Base-by-base conservation (phyloP, 2,888 invertebrate genomes). In the Barypeithes pellucidus region DNA sequence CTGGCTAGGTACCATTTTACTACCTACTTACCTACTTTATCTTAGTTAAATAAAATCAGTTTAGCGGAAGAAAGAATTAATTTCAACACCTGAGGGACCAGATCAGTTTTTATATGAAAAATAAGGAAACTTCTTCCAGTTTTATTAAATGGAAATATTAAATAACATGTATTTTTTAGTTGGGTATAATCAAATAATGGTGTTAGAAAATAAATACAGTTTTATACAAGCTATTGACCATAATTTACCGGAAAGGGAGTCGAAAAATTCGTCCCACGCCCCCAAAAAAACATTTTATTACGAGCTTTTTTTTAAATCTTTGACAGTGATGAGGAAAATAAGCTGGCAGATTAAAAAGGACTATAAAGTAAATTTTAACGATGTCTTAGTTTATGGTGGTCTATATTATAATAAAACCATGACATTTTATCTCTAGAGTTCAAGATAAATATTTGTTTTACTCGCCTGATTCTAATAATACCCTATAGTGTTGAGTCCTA, bases 381-480 rank as follows among this genome's bases (percentile, higher is more conserved):
- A 41, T 67, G 57, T 67, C 67, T 67, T 43, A 41, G 12, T 67
- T 67, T 67, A 67, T 67, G 43, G 57, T 57, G 67, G 54, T 67
- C 67, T 67, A 54, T 67, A 67, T 67, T 67, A 57, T 67, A 67
- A 67, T 67, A 67, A 67, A 67, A 67, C 50, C 60, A 47, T 68
- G 60, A 47, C 67, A 68, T 68, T 68, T 68, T 68, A 68, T 68
- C 67, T 68, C 39, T 22, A 68, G 60, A 60, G 59, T 68, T 68
- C 16, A 45, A 59, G 47, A 60, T 33, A 68, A 68, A 68, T 68
- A 68, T 68, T 68, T 68, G 50, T 60, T 68, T 68, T 68, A 68
- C 50, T 33, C 29, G 67, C 43, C 24, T 57, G 57, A 57, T 67
- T 67, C 57, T 67, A 67, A 67, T 67, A 67, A 57, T 67, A 67